Conservation (phyloP, 1,140 invertebrate genomes). For the Drosophila saltans region DNA sequence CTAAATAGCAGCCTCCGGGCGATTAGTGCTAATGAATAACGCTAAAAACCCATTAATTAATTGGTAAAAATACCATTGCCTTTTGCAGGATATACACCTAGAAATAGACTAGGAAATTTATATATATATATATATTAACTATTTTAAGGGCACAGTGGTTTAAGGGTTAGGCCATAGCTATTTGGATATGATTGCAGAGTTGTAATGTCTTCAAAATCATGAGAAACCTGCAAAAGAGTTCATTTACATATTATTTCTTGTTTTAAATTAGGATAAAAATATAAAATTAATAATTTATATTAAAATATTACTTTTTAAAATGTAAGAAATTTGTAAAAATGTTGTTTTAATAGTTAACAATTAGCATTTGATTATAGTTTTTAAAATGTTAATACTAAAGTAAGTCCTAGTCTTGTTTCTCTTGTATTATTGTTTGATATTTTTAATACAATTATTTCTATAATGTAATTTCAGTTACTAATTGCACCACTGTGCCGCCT, state of each 20-base stretch:
- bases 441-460: neutral
- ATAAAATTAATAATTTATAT: too few relatives aligned
- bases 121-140: slow-evolving; percentile 13
- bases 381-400: too few relatives aligned
- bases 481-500: slow-evolving; percentile 2
- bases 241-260: too few relatives aligned
- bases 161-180: too few relatives aligned
- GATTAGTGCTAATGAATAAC: slow-evolving; percentile 76
- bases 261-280: too few relatives aligned
- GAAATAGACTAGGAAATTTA: neutral
- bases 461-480: neutral
- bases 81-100: slow-evolving; percentile 45
- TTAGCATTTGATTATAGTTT: too few relatives aligned
- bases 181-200: too few relatives aligned
- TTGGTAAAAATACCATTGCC: slow-evolving; percentile 44
- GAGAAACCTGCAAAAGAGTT: too few relatives aligned
- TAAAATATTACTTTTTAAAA: too few relatives aligned
- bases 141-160: neutral
- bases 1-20: slow-evolving; percentile 36
- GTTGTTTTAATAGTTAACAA: too few relatives aligned
- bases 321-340: too few relatives aligned
- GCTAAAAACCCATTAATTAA: slow-evolving; percentile 78
- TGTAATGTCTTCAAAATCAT: too few relatives aligned
- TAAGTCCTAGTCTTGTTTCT: neutral
- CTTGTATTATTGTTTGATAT: slow-evolving; percentile 49